phyloP scores from a whole-genome alignment of 2,797 vertebrate genomes.

The Choloepus didactylus region DNA sequence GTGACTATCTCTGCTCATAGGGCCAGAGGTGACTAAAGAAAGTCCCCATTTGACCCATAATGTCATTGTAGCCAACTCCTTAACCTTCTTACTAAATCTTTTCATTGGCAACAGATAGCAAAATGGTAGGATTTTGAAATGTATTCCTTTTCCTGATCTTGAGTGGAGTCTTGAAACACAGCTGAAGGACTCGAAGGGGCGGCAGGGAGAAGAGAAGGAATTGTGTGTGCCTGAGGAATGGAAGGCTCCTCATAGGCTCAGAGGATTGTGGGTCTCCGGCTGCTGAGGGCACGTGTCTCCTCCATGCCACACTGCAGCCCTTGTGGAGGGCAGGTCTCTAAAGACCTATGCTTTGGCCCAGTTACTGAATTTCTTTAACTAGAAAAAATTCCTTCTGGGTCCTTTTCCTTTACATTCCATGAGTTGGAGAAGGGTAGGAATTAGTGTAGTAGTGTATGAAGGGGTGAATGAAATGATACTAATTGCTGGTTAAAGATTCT shows the following conservation, averaged over 20 bases:
- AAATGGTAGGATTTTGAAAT: conserved; percentile 50
- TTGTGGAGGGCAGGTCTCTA: neutral
- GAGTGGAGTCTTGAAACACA: neutral
- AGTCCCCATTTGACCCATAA: neutral
- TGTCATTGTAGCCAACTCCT: neutral
- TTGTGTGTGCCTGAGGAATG: neutral
- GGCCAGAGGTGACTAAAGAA: neutral
- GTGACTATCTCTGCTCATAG: neutral
- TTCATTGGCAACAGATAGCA: conserved; percentile 21
- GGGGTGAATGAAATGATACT: neutral
- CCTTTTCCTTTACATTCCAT: neutral
- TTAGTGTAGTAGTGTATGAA: neutral
- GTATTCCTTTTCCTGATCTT: conserved; percentile 18
- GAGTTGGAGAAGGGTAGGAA: neutral
- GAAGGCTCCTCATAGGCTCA: neutral
- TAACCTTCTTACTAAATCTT: conserved; percentile 1
- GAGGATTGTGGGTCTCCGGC: neutral
- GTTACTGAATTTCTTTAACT: neutral
- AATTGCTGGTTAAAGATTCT: neutral
- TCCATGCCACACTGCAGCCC: neutral
- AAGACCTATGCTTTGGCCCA: neutral
- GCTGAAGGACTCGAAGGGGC: neutral
- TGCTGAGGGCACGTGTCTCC: neutral
- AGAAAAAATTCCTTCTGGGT: neutral
- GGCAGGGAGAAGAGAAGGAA: neutral